Evolutionary conservation across 1,140 invertebrate genomes (phyloP), one percentile per base, ranked within the genome.

Genomic region (Sycophila sp.): DNA sequence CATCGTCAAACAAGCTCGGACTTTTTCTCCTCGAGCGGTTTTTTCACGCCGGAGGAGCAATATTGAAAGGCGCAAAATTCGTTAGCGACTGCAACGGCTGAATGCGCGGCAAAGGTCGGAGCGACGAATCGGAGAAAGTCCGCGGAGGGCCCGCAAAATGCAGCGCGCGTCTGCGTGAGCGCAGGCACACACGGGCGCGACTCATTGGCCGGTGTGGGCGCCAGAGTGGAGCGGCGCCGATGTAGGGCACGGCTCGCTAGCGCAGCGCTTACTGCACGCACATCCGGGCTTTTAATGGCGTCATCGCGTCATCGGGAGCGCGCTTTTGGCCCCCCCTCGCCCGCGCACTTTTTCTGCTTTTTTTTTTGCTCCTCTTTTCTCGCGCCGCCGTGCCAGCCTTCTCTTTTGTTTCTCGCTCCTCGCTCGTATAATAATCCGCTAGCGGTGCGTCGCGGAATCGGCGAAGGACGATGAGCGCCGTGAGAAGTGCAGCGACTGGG

Each of bases 211-310:
- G 4, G 47, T 11, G 51, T 5, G 24, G 24, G 26, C 11, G 26
- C 5, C 24, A 15, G 10, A 2, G 26, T 24, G 4, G 34, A 8
- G 47, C 15, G 32, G 22, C 2, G 8, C 1, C 34, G 47, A 65
- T 65, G 63, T 65, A 65, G 63, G 63, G 51, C 64, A 67, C 58
- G 26, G 53, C n/a, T n/a, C 36, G 22, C 64, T 67, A 58, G 64
- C 15, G 53, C 64, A 67, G n/a, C n/a, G n/a, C n/a, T n/a, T n/a
- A n/a, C n/a, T n/a, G n/a, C 51, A 55, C 64, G 64, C 64, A 58
- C 53, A 67, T 67, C 64, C 64, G 64, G 64, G 53, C 64, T 67
- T 58, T 67, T 67, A 67, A 67, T 67, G 64, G 64, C 64, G 64
- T 67, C 64, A 67, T 47, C 64, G 53, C 51, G 64, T 67, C 64